A percentile compares a stretch with the other conserved stretches of the same genome.
Evolutionary conservation across 1,140 invertebrate species (phyloP).

Genomic region (Eurosta solidaginis): DNA sequence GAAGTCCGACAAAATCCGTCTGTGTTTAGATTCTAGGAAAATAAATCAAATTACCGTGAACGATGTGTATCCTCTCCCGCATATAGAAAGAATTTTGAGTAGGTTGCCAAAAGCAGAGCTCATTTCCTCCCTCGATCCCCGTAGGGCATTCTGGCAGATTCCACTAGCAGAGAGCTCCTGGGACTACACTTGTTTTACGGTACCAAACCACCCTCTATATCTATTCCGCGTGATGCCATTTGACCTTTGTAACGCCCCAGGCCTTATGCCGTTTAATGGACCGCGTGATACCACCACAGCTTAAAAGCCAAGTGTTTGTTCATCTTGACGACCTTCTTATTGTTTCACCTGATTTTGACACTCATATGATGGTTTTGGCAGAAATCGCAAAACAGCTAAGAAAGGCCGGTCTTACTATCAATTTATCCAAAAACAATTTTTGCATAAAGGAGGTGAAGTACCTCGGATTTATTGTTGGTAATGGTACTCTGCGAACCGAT

Average conservation of each 20-base stretch:
- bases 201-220: background rate
- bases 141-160: conserved; percentile 33
- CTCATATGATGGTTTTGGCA: background rate
- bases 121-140: conserved; percentile 19
- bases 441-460: conserved; percentile 39
- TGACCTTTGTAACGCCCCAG: background rate
- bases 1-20: conserved; percentile 29
- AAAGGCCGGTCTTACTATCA: conserved; percentile 59
- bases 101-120: conserved; percentile 30
- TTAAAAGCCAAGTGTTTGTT: background rate
- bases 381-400: conserved; percentile 51
- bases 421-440: conserved; percentile 59
- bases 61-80: conserved; percentile 31
- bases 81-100: conserved; percentile 32
- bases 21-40: conserved; percentile 31
- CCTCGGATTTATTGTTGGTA: conserved; percentile 25
- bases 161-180: background rate
- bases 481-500: conserved; percentile 30
- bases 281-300: background rate
- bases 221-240: background rate
- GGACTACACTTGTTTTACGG: conserved; percentile 29
- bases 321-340: background rate
- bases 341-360: background rate
- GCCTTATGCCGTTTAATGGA: background rate
- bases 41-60: conserved; percentile 21